Percentiles rank a stretch among this genome's conserved stretches.
phyloP scores from a whole-genome alignment of 2,113 vertebrate species.

The Oryzias melastigma region DNA sequence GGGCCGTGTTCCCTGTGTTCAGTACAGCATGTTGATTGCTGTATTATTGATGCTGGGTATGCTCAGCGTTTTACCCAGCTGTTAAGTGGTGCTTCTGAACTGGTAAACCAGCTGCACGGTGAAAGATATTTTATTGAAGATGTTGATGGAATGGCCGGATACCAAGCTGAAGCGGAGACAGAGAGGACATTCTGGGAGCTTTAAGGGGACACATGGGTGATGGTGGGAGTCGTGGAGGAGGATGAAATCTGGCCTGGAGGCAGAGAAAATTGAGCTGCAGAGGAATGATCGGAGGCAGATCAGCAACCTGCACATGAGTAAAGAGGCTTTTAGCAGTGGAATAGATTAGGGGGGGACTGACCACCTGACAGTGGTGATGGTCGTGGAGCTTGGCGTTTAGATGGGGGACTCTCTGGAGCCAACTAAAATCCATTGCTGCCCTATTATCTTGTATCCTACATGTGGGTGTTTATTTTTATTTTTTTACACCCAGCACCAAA shows the following conservation, averaged over 20 bases:
- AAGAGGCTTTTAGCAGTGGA: neutral
- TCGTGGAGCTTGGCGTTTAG: no score
- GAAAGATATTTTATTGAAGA: constrained; percentile 16
- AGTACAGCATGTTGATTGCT: constrained; percentile 43
- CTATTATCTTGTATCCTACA: no score
- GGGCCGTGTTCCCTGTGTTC: constrained; percentile 30
- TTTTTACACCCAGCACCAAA: no score
- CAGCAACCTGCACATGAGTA: neutral
- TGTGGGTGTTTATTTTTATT: no score
- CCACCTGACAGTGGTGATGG: no score
- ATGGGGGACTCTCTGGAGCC: no score
- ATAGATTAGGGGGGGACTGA: neutral
- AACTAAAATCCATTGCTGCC: no score
- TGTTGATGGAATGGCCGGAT: neutral
- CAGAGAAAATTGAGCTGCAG: neutral
- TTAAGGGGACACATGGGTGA: neutral
- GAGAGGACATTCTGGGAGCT: neutral
- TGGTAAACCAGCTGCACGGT: constrained; percentile 9
- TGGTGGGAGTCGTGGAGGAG: neutral
- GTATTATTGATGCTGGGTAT: constrained; percentile 51
- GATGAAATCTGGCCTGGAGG: neutral
- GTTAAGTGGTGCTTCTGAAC: constrained; percentile 11
- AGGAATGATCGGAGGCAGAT: neutral
- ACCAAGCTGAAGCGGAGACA: neutral
- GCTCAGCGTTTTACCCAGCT: constrained; percentile 18